Conservation (phyloP, 2,888 invertebrate species). For the Diplolepis rosae region DNA sequence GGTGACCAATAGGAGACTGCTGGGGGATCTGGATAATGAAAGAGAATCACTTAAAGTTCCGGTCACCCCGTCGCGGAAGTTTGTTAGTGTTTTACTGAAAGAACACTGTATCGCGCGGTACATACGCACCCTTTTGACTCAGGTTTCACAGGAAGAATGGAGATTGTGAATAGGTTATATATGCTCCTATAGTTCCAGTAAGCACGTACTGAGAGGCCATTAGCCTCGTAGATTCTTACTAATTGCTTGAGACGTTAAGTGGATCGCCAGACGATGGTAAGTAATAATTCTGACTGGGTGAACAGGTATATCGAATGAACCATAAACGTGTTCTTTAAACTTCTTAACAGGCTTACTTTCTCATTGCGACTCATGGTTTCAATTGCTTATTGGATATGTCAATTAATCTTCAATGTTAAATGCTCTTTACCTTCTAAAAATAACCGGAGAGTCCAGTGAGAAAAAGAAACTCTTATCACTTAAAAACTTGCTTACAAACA, state of each 20-base stretch:
- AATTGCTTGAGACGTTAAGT: constrained; percentile 59
- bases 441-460: too few relatives aligned
- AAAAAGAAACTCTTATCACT: too few relatives aligned
- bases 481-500: too few relatives aligned
- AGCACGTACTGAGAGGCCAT: constrained; percentile 47
- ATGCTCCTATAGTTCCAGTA: constrained; percentile 38
- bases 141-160: neutral
- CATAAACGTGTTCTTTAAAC: constrained; percentile 38
- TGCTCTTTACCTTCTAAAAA: neutral
- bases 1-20: too few relatives aligned
- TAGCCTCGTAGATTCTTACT: constrained; percentile 54
- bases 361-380: constrained; percentile 13
- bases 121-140: neutral
- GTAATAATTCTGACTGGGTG: constrained; percentile 44
- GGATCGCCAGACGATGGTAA: constrained; percentile 46
- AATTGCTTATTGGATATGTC: constrained; percentile 18
- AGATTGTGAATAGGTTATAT: constrained; percentile 15
- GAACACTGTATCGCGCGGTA: too few relatives aligned
- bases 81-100: too few relatives aligned
- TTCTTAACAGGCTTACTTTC: constrained; percentile 37
- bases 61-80: neutral
- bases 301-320: constrained; percentile 43
- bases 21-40: too few relatives aligned
- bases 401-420: constrained; percentile 18
- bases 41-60: too few relatives aligned